These are phyloP conservation scores for Bergia sp. DNA, from an alignment of 92 coral and sea anemone genomes.

Conservation along the genomic window DNA sequence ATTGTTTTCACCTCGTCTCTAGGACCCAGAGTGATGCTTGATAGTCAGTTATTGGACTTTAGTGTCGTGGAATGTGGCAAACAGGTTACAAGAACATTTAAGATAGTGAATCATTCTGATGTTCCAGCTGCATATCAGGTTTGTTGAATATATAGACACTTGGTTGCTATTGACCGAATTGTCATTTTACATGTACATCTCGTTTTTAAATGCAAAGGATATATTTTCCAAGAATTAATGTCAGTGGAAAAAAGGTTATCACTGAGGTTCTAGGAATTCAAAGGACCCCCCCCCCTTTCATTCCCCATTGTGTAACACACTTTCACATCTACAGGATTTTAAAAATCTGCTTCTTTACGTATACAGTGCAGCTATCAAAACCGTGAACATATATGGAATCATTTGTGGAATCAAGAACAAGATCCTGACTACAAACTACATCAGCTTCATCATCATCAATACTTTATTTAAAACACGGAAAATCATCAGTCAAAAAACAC, in stretches of 20 bases:
- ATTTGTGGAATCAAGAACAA: no score
- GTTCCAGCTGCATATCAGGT: constrained; percentile 95
- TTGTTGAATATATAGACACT: background rate
- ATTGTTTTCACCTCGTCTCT: background rate
- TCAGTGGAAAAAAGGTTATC: no score
- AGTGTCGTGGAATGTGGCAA: constrained; percentile 88
- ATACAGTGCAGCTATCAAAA: no score
- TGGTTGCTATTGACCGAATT: no score
- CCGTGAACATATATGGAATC: no score
- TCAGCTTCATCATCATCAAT: no score
- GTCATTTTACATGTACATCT: no score
- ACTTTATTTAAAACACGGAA: no score
- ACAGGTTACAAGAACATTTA: constrained; percentile 77
- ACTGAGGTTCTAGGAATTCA: background rate
- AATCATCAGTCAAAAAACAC: no score
- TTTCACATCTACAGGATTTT: background rate
- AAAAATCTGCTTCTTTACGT: no score
- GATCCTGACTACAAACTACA: no score
- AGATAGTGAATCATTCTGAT: constrained; percentile 69
- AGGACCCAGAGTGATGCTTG: constrained; percentile 88
- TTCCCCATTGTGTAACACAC: background rate
- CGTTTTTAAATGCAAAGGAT: no score
- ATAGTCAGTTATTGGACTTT: constrained; percentile 73
- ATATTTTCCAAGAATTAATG: background rate
- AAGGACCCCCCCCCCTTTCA: background rate